phyloP scores from a whole-genome alignment of 2,797 vertebrate genomes.

The Furcifer pardalis region DNA sequence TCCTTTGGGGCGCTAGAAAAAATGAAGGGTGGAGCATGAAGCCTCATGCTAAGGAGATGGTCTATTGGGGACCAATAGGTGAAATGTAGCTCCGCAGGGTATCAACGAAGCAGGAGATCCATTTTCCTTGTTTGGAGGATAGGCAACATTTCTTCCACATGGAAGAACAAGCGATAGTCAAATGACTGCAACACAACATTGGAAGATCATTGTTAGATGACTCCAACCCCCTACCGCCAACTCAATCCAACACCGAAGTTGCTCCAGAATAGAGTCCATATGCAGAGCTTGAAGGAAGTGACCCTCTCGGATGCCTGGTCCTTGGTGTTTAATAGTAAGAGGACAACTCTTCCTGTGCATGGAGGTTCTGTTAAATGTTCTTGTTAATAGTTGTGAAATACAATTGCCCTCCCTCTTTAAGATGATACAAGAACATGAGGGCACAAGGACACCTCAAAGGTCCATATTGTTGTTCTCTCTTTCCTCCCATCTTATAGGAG shows the following conservation, averaged over 20 bases:
- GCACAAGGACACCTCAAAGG: too few relatives aligned
- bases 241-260: not conserved
- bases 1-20: constrained; percentile 5
- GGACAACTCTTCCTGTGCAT: not conserved
- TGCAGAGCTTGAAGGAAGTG: not conserved
- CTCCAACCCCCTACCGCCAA: too few relatives aligned
- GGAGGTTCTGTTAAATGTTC: not conserved
- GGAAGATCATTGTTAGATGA: not conserved
- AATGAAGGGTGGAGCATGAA: too few relatives aligned
- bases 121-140: not conserved
- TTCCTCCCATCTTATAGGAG: too few relatives aligned
- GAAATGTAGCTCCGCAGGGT: not conserved
- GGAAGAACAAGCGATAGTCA: not conserved
- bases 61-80: not conserved
- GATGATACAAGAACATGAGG: too few relatives aligned
- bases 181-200: not conserved
- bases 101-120: not conserved
- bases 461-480: too few relatives aligned
- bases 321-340: not conserved
- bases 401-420: too few relatives aligned
- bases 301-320: too few relatives aligned
- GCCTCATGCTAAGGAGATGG: not conserved
- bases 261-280: not conserved
- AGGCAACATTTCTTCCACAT: not conserved
- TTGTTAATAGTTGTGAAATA: not conserved